Evolutionary conservation across 2,113 vertebrate genomes (phyloP).

Genomic region (Leptosomus discolor): DNA sequence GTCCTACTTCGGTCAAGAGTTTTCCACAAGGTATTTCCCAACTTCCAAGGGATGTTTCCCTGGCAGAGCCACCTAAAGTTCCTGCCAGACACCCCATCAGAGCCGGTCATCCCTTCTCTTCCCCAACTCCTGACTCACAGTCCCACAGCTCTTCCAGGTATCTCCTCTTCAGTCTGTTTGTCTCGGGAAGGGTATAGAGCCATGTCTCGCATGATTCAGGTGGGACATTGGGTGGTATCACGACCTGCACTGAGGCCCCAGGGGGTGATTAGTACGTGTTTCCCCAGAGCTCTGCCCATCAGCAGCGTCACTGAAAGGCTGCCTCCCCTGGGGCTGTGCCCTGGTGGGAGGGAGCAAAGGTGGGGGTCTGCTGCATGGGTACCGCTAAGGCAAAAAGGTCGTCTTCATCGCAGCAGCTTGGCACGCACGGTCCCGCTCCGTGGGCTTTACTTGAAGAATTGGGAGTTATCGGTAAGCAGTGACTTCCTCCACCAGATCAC

Average conservation of each 20-base stretch:
- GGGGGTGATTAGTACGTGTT: accelerated
- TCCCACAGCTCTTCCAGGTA: neutral
- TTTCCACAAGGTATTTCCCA: neutral
- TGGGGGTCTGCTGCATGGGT: neutral
- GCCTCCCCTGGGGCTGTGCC: neutral
- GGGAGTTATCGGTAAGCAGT: neutral
- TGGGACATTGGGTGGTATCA: neutral
- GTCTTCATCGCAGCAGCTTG: neutral
- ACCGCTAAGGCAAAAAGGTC: neutral
- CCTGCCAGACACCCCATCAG: neutral
- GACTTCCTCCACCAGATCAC: neutral
- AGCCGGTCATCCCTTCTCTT: neutral
- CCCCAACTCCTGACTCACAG: neutral
- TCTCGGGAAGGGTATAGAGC: neutral
- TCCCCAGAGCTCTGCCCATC: neutral
- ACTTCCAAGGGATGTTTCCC: neutral
- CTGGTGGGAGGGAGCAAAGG: neutral
- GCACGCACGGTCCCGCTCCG: accelerated
- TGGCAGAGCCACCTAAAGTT: neutral
- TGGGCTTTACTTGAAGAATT: neutral
- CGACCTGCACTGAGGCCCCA: neutral
- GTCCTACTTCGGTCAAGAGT: neutral
- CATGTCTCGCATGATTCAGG: neutral
- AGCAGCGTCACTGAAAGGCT: neutral
- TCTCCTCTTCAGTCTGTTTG: neutral